Conservation (phyloP, 2,113 vertebrate genomes). For the Arenaria interpres region DNA sequence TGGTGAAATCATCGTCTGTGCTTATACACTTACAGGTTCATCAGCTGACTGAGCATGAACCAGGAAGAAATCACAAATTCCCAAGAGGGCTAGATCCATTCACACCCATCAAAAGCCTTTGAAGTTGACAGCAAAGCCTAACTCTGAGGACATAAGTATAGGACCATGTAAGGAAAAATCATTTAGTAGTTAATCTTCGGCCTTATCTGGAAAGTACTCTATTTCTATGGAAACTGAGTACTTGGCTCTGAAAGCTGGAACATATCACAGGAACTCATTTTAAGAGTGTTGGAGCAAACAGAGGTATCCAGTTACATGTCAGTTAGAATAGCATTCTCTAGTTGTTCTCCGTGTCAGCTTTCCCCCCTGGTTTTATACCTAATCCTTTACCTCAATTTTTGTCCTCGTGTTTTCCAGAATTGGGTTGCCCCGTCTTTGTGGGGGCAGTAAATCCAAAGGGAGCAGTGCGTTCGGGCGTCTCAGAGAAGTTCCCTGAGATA, state of each 20-base stretch:
- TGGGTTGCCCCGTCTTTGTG: not conserved
- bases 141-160: not conserved
- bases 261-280: not conserved
- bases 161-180: not conserved
- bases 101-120: not conserved
- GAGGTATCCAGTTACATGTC: not conserved
- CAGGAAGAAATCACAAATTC: not conserved
- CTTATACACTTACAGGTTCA: not conserved
- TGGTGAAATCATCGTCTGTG: not conserved
- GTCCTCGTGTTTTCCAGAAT: not conserved
- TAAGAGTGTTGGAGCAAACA: not conserved
- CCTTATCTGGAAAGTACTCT: slow-evolving; percentile 1
- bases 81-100: not conserved
- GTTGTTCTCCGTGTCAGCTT: not conserved
- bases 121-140: not conserved
- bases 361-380: not conserved
- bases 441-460: not conserved
- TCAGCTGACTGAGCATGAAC: not conserved
- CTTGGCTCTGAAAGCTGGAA: not conserved
- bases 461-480: not conserved
- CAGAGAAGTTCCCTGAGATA: not conserved
- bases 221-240: slow-evolving; percentile 7
- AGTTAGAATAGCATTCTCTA: not conserved
- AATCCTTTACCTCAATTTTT: not conserved
- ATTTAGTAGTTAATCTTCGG: not conserved